A percentile compares a stretch with the other conserved stretches of the same genome.
Conservation (phyloP, 2,888 invertebrate genomes). For the Dasypogon diadema region DNA sequence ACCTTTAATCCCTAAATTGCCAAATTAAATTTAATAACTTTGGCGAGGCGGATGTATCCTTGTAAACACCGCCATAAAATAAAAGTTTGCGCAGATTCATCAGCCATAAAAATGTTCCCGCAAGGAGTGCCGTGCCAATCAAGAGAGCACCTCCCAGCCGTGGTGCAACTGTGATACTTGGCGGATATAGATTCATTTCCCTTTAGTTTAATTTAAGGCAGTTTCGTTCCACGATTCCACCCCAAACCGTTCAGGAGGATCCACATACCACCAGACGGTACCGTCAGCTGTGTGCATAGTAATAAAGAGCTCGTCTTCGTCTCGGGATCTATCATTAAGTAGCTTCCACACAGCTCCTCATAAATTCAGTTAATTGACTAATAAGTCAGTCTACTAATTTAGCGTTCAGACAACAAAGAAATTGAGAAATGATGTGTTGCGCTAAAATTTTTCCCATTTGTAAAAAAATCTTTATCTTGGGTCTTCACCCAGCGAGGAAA, state of each 20-base stretch:
- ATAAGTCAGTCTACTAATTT: conserved; percentile 55
- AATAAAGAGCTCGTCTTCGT: conserved; percentile 41
- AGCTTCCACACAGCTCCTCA: conserved; percentile 46
- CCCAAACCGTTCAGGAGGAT: neutral
- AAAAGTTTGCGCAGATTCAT: conserved; percentile 25
- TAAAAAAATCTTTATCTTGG: conserved; percentile 33
- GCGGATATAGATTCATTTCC: conserved; percentile 31
- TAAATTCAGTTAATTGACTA: conserved; percentile 55
- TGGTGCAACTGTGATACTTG: neutral
- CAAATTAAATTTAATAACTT: conserved; percentile 27
- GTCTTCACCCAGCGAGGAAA: neutral
- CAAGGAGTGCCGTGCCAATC: neutral
- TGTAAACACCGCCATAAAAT: conserved; percentile 31
- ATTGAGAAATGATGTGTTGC: conserved; percentile 51
- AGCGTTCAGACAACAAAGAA: conserved; percentile 53
- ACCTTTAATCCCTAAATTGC: neutral
- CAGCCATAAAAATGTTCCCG: conserved; percentile 12
- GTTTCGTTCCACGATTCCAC: neutral
- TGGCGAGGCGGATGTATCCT: neutral
- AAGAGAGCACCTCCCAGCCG: neutral
- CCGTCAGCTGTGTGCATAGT: conserved; percentile 35
- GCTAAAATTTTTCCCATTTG: conserved; percentile 53
- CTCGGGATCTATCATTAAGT: conserved; percentile 36
- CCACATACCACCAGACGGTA: conserved; percentile 21
- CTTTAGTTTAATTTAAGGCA: conserved; percentile 22